These are phyloP conservation scores for Danio choprae DNA, from an alignment of 2,797 vertebrate genomes.

Conservation along the genomic window DNA sequence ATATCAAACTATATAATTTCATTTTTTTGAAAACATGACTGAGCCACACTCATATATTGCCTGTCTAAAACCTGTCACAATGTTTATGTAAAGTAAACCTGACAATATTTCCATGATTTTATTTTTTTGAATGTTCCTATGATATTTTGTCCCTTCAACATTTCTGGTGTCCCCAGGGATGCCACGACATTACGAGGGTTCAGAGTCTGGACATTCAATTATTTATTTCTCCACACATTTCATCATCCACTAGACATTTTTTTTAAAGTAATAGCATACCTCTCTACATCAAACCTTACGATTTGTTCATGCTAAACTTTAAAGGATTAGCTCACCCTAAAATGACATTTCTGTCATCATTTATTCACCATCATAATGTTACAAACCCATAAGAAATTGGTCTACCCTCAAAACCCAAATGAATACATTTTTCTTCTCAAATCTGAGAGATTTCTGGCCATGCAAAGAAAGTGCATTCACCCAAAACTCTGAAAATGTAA, in stretches of 20 bases:
- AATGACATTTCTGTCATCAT: not conserved
- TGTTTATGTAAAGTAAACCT: not conserved
- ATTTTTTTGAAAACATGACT: not conserved
- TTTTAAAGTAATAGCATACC: constrained; percentile 1
- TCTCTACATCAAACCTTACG: not conserved
- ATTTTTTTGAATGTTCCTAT: not conserved
- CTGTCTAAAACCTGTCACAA: not conserved
- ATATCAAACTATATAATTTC: not conserved
- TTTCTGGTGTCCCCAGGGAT: not conserved
- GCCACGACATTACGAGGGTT: not conserved
- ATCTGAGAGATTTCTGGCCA: too few species aligned
- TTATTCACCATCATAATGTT: too few species aligned
- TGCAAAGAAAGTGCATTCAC: too few species aligned
- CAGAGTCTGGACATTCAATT: not conserved
- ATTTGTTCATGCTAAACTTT: not conserved
- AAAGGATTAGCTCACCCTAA: not conserved
- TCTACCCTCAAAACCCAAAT: too few species aligned
- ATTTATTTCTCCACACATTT: not conserved
- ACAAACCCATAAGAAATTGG: too few species aligned
- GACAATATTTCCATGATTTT: not conserved
- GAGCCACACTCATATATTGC: too few species aligned
- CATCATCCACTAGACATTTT: not conserved
- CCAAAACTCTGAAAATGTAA: too few species aligned
- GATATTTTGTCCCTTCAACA: not conserved
- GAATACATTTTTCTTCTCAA: too few species aligned